Percentiles rank a stretch among this genome's conserved stretches.
These are phyloP conservation scores for Nymphalis polychloros DNA, from an alignment of 2,888 invertebrate species.

Conservation along the genomic window DNA sequence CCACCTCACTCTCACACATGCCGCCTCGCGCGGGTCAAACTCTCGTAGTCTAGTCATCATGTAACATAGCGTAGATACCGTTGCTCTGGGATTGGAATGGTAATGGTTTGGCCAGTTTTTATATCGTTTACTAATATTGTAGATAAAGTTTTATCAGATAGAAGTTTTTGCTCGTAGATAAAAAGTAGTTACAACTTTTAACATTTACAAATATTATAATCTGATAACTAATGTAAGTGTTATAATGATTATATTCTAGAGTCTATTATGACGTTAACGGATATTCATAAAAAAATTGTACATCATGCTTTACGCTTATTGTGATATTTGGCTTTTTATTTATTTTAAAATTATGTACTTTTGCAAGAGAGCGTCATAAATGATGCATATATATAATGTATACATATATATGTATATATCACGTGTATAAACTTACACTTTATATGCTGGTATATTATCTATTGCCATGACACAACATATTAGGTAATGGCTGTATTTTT, in stretches of 20 bases:
- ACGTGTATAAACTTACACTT: conserved; percentile 52
- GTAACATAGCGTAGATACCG: conserved; percentile 63
- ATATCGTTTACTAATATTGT: conserved; percentile 58
- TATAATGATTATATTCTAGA: conserved; percentile 12
- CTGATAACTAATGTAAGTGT: conserved; percentile 13
- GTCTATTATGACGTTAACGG: conserved; percentile 12
- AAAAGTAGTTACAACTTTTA: conserved; percentile 65
- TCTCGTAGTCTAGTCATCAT: conserved; percentile 57
- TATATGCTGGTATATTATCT: conserved; percentile 33
- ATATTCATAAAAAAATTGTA: conserved; percentile 21
- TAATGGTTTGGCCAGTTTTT: conserved; percentile 69
- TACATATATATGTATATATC: conserved; percentile 36
- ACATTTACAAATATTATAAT: conserved; percentile 30
- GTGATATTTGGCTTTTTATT: conserved; percentile 78
- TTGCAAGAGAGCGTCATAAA: conserved; percentile 23
- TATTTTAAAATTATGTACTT: conserved; percentile 52
- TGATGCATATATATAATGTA: conserved; percentile 27
- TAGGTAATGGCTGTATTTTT: conserved; percentile 62
- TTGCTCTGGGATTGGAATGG: conserved; percentile 65
- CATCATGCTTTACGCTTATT: conserved; percentile 72
- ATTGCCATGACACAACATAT: conserved; percentile 31
- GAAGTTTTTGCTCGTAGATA: conserved; percentile 61
- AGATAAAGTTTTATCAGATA: conserved; percentile 58
- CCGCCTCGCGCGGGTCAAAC: conserved; percentile 49
- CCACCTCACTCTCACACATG: conserved; percentile 43